Evolutionary conservation across 2,888 invertebrate genomes (phyloP).

Genomic region (Erynnis tages): DNA sequence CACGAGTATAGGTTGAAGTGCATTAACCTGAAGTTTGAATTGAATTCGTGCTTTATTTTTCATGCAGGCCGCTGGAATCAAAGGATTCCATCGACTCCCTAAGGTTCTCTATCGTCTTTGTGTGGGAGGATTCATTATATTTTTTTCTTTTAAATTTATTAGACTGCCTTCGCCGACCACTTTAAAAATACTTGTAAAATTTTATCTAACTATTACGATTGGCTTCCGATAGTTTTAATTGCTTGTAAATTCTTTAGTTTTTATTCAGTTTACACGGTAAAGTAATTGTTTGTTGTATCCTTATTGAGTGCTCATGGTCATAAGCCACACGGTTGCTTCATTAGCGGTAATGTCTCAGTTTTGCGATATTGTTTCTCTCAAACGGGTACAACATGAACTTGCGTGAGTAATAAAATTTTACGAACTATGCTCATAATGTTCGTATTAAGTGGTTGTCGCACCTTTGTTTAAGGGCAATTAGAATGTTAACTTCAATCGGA

Average conservation of each 20-base stretch:
- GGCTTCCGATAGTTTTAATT: not conserved
- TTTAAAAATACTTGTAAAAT: too few relatives aligned
- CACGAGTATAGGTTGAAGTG: slow-evolving; percentile 13
- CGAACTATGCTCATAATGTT: not conserved
- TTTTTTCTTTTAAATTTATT: too few relatives aligned
- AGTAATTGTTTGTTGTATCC: not conserved
- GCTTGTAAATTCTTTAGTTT: not conserved
- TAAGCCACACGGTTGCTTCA: not conserved
- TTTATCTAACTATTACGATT: too few relatives aligned
- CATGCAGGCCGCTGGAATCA: not conserved
- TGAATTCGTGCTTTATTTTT: slow-evolving; percentile 5
- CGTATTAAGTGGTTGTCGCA: not conserved
- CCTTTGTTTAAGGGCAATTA: too few relatives aligned
- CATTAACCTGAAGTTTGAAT: slow-evolving; percentile 15
- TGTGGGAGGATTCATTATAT: too few relatives aligned
- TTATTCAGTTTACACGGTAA: not conserved
- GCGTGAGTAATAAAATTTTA: slow-evolving; percentile 18
- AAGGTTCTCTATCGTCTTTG: not conserved
- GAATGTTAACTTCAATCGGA: not conserved
- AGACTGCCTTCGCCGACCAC: too few relatives aligned
- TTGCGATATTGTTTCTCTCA: not conserved
- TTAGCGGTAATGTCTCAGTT: slow-evolving; percentile 1
- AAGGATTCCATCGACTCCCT: slow-evolving; percentile 1
- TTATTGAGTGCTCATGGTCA: not conserved
- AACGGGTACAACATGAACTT: not conserved